Base-by-base conservation (phyloP, 2,797 vertebrate genomes). In the Tragopan temminckii region DNA sequence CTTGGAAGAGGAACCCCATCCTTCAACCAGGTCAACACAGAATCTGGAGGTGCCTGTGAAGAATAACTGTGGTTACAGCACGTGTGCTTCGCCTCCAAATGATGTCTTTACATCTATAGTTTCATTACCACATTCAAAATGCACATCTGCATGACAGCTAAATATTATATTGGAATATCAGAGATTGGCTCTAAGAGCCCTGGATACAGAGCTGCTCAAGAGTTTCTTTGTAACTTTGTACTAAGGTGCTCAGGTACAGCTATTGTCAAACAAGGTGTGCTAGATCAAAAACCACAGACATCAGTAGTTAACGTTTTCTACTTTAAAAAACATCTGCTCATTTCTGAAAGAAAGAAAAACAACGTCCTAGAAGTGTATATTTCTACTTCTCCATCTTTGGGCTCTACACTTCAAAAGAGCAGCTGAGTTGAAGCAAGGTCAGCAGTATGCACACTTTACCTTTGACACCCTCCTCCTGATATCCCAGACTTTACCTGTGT, bases 1-100 rank as follows among this genome's bases (percentile, higher is more conserved):
- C 92, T 97, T 40, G 98, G 66, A 81, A 99, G 95, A 5, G 98
- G 97, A n/a, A 97, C 94, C 16, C 98, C 98, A 46, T 99, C 98
- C 94, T 99, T 99, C 3, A 98, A 79, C 99, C 99, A 99, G 68
- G 89, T 95, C 74, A 98, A 97, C 62, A 97, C 95, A 1, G 98
- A 98, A 66, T 77, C 66, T 2, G 99, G 98, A 46, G 97, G 98
- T 2, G 98, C 98, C 99, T 99, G 96, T 46, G 33, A 83, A 83
- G 36, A 77, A 29, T 13, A 71, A 52, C 10, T 68, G 0, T 1
- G 40, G 57, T 53, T 84, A 68, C 2, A 90, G 23, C 4, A 42
- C 31, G 4, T 29, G 35, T 46, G 13, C n/a, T 90, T 71, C 58
- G 62, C 43, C 17, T 58, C 62, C 29, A 42, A 7, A 27, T 33